Base-by-base conservation (phyloP, 2,797 vertebrate genomes). In the Hippocampus kuda region DNA sequence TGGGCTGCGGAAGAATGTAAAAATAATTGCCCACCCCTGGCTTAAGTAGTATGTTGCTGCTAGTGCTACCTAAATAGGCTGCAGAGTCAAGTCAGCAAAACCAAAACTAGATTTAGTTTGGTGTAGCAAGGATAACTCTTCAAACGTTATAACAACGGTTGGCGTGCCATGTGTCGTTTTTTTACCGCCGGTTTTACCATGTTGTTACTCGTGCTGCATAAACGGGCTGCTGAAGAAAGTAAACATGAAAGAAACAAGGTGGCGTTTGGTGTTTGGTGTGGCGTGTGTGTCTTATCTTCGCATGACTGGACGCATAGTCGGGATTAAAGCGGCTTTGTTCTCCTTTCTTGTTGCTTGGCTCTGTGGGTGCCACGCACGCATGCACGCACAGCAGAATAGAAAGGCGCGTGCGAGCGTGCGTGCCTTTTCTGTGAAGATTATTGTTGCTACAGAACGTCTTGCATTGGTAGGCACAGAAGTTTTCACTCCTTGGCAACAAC, bases 241-340 rank as follows among this genome's bases (percentile, higher is more conserved):
- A 34, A 34, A 60, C 30, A 34, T 38, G 59, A 60, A 38, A 20
- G 56, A 57, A 26, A 57, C 27, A 18, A 60, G 59, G 59, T 60
- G 59, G 16, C 57, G 27, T 30, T 60, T 30, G 1, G 56, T 59
- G 24, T 59, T 59, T 30, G 1, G 56, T 59, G 24, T 59, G 56
- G 26, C 42, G 27, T 72, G 72, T 27, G 44, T 49, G 65, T 22
- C 26, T 53, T 22, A 34, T 63, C 66, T 68, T 68, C 49, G 62
- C 66, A 56, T 72, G 76, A 71, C 65, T 38, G 54, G 42, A 73
- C 70, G 79, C 77, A 77, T 85, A 73, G 65, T 79, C 74, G 46
- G 83, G 74, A 82, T 87, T 83, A 84, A 79, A 82, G 74, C 74
- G 70, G 76, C 65, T 78, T 83, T 83, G 81, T 15, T 73, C 44